Evolutionary conservation across 2,888 invertebrate species (phyloP), one percentile per base, ranked within the genome.

Genomic region (Steinernema hermaphroditum): DNA sequence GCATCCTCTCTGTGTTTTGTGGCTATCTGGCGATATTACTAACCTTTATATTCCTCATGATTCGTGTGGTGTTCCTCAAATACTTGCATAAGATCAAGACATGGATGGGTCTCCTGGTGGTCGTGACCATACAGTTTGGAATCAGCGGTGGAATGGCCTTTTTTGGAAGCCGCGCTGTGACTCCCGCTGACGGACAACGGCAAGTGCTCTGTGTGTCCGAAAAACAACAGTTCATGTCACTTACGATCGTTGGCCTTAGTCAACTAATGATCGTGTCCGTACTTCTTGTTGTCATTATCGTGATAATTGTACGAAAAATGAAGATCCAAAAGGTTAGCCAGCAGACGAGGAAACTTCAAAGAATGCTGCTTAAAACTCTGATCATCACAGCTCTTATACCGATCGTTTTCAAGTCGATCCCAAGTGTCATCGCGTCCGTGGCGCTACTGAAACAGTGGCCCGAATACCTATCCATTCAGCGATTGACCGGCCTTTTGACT

Each of bases 241-340:
- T 62, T 16, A 9, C 32, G 16, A 27, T 62, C 2, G 32, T 27
- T 4, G 14, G 16, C 62, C 16, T 62, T 12, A 27, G 32, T 29
- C 62, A 62, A 32, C 27, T 62, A 16, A 4, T 62, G 1, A 8
- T n/a, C 8, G 62, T 62, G 2, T 62, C 62, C 32, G 32, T 62
- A 12, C 62, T 62, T 27, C 62, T 62, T 62, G 12, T 62, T 12
- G 32, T 62, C 32, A 62, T 62, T 16, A 62, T 62, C 9, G 62
- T 32, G 16, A 34, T 62, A 6, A 62, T 32, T 4, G 29, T 62
- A 2, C 12, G 32, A 16, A 22, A 54, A 24, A 54, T 54, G 54
- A 22, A 27, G 54, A 54, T 14, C 22, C 54, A 54, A 16, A 54
- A 54, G 12, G 54, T 54, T 6, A 54, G 54, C 27, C n/a, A 14